phyloP scores from a whole-genome alignment of 2,113 vertebrate genomes.

The Urocynchramus pylzowi region DNA sequence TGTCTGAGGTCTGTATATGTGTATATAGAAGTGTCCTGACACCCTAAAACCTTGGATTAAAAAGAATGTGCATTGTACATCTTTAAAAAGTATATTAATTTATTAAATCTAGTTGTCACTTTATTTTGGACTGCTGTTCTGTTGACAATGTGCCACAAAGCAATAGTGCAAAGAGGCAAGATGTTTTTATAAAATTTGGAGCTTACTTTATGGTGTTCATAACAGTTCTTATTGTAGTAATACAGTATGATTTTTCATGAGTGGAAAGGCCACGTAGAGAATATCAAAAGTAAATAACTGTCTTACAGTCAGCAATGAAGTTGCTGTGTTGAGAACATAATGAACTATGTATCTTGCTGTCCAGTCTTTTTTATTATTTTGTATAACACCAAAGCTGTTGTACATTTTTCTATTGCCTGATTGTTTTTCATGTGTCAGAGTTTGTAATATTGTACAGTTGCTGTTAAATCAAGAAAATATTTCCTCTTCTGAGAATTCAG shows the following conservation, averaged over 20 bases:
- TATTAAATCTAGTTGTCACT: slow-evolving; percentile 98
- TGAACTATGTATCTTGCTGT: slow-evolving; percentile 63
- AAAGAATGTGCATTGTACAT: slow-evolving; percentile 94
- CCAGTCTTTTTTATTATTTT: slow-evolving; percentile 68
- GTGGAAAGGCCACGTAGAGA: slow-evolving; percentile 16
- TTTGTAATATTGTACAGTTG: slow-evolving; percentile 79
- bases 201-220: slow-evolving; percentile 41
- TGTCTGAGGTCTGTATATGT: slow-evolving; percentile 90
- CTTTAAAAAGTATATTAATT: slow-evolving; percentile 97
- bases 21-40: slow-evolving; percentile 86
- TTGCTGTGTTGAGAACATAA: slow-evolving; percentile 56
- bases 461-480: slow-evolving; percentile 70
- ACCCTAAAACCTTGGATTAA: slow-evolving; percentile 81
- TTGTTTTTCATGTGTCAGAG: slow-evolving; percentile 73
- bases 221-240: slow-evolving; percentile 38
- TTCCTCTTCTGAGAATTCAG: slow-evolving; percentile 74
- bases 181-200: slow-evolving; percentile 46
- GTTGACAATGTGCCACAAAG: slow-evolving; percentile 75
- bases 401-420: slow-evolving; percentile 80
- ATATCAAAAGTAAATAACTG: slow-evolving; percentile 16
- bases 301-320: slow-evolving; percentile 44
- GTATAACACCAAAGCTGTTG: slow-evolving; percentile 81
- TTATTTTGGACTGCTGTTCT: slow-evolving; percentile 84
- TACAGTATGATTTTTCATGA: slow-evolving; percentile 37
- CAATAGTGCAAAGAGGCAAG: slow-evolving; percentile 58